Base-by-base conservation (phyloP, 2,113 vertebrate genomes). In the Antennarius striatus region DNA sequence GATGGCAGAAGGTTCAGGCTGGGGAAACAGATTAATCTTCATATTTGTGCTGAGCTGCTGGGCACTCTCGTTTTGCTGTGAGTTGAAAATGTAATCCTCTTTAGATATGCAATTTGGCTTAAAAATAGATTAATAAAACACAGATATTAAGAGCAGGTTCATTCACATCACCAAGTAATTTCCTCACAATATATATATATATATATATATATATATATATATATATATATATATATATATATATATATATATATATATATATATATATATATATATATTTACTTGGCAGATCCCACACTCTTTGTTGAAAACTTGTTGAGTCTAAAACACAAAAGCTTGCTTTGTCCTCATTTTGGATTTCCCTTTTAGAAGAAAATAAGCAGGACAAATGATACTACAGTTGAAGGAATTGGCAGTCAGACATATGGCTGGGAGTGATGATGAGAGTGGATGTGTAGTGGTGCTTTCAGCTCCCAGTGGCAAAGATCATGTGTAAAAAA, bases 81-180 rank as follows among this genome's bases (percentile, higher is more conserved):
- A 70, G 51, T 86, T 84, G 63, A 76, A 87, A 79, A 74, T 72
- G 1, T 76, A 87, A 88, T 89, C 85, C 75, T 81, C 76, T 86
- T 39, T 73, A 63, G 71, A 84, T 58, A 71, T 83, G 64, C 55
- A 66, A 54, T 46, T 11, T 59, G 67, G 56, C 56, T 55, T 56
- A 39, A 80, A 71, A 67, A 57, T 29, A 32, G 4, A 13, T 55
- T 72, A 55, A 62, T 50, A 48, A 71, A 60, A 43, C 47, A 46
- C 50, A 43, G 46, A 58, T 36, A 36, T 36, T 36, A 36, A 50
- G 43, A 57, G 6, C 16, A 49, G 54, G 63, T 72, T 70, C 39
- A 62, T 22, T 49, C 32, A 42, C 47, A 39, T 62, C 29, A 49
- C 64, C 7, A 49, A 40, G n/a, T 39, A 5, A 61, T 75, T 71